phyloP scores from a whole-genome alignment of 64 coral and sea anemone species.

The Catalaphyllia jardinei region DNA sequence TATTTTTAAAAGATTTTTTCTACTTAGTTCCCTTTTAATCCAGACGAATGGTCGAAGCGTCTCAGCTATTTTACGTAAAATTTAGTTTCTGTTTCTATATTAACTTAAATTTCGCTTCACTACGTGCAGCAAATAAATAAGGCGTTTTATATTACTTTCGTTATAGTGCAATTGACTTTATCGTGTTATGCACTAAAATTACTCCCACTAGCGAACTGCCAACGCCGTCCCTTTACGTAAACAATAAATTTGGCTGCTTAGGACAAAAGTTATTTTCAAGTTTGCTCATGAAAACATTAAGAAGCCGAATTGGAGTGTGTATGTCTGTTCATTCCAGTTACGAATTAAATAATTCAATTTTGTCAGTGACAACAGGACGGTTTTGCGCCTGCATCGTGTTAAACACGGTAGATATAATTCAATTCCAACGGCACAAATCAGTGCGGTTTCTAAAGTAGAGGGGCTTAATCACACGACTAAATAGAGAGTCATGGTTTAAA shows the following conservation, averaged over 20 bases:
- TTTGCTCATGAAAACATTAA: no score
- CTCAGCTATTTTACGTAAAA: background rate
- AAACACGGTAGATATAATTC: background rate
- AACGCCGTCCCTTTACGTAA: no score
- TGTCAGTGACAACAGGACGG: no score
- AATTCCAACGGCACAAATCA: background rate
- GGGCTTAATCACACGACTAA: background rate
- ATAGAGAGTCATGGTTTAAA: background rate
- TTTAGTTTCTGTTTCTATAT: background rate
- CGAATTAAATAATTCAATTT: no score
- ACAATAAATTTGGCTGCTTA: no score
- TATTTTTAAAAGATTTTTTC: background rate
- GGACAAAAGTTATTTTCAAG: no score
- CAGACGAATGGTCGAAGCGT: background rate
- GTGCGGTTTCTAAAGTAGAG: background rate
- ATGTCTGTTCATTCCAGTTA: no score
- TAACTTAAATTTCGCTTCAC: background rate
- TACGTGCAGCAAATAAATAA: background rate
- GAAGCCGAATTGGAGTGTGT: no score
- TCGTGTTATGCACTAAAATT: background rate
- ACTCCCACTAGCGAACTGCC: no score
- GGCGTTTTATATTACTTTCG: background rate
- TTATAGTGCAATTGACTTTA: background rate
- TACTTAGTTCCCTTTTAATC: background rate
- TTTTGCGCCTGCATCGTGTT: no score